Evolutionary conservation across 2,113 vertebrate species (phyloP).

Genomic region (Microtus montanus): DNA sequence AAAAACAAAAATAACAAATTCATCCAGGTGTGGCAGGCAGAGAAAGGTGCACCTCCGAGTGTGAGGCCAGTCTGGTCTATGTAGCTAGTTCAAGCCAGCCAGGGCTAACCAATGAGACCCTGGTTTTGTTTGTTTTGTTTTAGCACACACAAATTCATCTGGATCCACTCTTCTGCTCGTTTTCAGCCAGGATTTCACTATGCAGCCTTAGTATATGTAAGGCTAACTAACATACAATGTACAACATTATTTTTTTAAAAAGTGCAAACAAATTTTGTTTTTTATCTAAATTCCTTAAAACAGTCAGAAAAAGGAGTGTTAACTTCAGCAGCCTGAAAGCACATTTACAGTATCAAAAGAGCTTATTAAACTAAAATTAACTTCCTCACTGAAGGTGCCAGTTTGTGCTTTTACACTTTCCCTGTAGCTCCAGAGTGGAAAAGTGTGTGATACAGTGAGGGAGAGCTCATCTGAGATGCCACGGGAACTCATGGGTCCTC

Average conservation of each 20-base stretch:
- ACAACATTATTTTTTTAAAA: not conserved
- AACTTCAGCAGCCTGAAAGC: not conserved
- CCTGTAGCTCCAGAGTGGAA: not conserved
- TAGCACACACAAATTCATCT: not conserved
- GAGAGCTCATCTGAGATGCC: not conserved
- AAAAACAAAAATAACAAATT: not conserved
- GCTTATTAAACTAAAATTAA: slow-evolving; percentile 51
- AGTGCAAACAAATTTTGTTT: not conserved
- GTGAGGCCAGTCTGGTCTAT: not conserved
- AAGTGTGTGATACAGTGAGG: not conserved
- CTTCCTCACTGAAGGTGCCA: slow-evolving; percentile 38
- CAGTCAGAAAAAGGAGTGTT: slow-evolving; percentile 20
- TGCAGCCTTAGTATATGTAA: not conserved
- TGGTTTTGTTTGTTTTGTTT: not conserved
- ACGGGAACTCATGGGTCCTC: not conserved
- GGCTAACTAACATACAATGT: not conserved
- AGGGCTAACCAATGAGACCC: not conserved
- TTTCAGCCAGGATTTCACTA: not conserved
- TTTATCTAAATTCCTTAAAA: not conserved
- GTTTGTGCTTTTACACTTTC: slow-evolving; percentile 23
- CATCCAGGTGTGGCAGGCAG: not conserved
- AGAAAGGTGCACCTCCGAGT: not conserved
- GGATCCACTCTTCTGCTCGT: not conserved
- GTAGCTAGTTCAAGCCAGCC: not conserved
- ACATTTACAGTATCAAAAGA: not conserved